A percentile compares a stretch with the other conserved stretches of the same genome.
phyloP scores from a whole-genome alignment of 2,113 vertebrate species.

The Collichthys lucidus region DNA sequence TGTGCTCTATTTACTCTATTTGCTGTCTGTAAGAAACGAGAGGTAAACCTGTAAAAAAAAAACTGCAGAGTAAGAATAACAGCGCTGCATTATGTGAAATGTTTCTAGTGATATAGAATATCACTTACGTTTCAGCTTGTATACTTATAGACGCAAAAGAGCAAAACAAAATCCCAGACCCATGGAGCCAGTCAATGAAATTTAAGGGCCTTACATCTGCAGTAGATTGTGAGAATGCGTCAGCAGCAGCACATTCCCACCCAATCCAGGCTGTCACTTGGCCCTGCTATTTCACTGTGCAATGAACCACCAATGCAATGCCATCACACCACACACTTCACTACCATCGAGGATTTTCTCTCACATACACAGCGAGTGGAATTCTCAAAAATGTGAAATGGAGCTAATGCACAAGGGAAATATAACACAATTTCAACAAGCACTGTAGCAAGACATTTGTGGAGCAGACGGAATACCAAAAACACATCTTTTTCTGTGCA shows the following conservation, averaged over 20 bases:
- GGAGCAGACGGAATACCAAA: slow-evolving; percentile 67
- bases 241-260: slow-evolving; percentile 51
- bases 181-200: slow-evolving; percentile 6
- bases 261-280: slow-evolving; percentile 62
- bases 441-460: slow-evolving; percentile 77
- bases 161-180: slow-evolving; percentile 6
- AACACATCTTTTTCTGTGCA: slow-evolving; percentile 60
- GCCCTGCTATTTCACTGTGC: slow-evolving; percentile 73
- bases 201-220: slow-evolving; percentile 14
- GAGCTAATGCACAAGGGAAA: slow-evolving; percentile 79
- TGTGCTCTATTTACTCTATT: not conserved
- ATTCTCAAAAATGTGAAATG: slow-evolving; percentile 75
- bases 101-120: not conserved
- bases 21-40: not conserved
- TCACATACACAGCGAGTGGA: slow-evolving; percentile 46
- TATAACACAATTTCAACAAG: slow-evolving; percentile 78
- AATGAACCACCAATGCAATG: slow-evolving; percentile 68
- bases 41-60: not conserved
- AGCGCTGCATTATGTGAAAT: not conserved
- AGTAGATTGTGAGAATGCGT: slow-evolving; percentile 41
- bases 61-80: not conserved
- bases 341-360: slow-evolving; percentile 59
- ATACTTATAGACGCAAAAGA: not conserved
- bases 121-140: not conserved
- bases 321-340: slow-evolving; percentile 64